These are phyloP conservation scores for Oophaga pumilio DNA, from an alignment of 2,113 vertebrate genomes.

Conservation along the genomic window DNA sequence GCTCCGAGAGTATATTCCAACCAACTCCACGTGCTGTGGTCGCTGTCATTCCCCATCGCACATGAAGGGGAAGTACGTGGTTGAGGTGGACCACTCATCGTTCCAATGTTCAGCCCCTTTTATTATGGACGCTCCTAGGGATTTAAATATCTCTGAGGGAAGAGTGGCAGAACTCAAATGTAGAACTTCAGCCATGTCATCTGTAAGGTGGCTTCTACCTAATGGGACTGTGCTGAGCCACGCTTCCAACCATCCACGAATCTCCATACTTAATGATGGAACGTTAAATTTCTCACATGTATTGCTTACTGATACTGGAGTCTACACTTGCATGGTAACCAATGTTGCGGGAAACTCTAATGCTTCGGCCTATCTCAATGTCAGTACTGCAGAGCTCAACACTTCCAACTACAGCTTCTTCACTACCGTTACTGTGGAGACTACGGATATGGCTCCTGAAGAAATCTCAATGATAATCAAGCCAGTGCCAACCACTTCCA, in stretches of 20 bases:
- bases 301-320: slow-evolving; percentile 85
- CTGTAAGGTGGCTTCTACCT: slow-evolving; percentile 92
- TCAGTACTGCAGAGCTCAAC: slow-evolving; percentile 95
- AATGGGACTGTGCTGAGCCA: slow-evolving; percentile 94
- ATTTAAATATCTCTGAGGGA: slow-evolving; percentile 94
- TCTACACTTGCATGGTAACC: slow-evolving; percentile 97
- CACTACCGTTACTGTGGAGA: slow-evolving; percentile 94
- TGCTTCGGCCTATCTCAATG: slow-evolving; percentile 95
- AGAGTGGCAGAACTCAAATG: slow-evolving; percentile 92
- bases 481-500: slow-evolving; percentile 86
- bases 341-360: slow-evolving; percentile 97
- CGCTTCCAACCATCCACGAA: slow-evolving; percentile 87
- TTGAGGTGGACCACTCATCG: slow-evolving; percentile 91
- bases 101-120: slow-evolving; percentile 95
- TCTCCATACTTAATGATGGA: slow-evolving; percentile 91
- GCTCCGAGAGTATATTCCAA: slow-evolving; percentile 95
- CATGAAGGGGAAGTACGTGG: slow-evolving; percentile 90
- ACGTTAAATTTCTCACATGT: slow-evolving; percentile 95
- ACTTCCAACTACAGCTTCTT: slow-evolving; percentile 97
- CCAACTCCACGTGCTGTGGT: slow-evolving; percentile 96
- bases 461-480: slow-evolving; percentile 87
- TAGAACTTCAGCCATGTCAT: slow-evolving; percentile 91
- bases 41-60: slow-evolving; percentile 90
- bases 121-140: slow-evolving; percentile 90
- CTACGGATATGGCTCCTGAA: slow-evolving; percentile 86